Base-by-base conservation (phyloP, 2,888 invertebrate species). In the Teinopalpus imperialis region DNA sequence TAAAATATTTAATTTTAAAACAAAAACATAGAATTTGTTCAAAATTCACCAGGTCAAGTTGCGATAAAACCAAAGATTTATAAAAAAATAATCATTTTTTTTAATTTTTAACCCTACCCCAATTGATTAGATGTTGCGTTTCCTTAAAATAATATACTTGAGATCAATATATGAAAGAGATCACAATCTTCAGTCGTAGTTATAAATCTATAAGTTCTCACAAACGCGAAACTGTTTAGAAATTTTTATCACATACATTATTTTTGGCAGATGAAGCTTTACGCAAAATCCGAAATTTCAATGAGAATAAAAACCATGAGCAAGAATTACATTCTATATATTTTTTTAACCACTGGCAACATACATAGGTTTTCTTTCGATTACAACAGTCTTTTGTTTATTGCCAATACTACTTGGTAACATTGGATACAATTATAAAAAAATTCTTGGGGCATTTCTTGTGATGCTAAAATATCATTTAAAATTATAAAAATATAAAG, bases 151-250 rank as follows among this genome's bases (percentile, higher is more conserved):
- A 66, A 74, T 61, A 75, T 66, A 74, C 61, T 61, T 83, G 83
- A 83, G 83, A 83, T 83, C 83, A 79, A 73, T 68, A 67, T 72
- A 64, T 65, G 69, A 65, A 66, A 67, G 83, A 83, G 83, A 83
- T 83, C 83, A 78, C 63, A 72, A 70, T 72, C 65, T 74, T 82
- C 83, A 83, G 83, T 83, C 81, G 66, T 70, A 52, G 43, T 45
- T 53, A 51, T 41, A 41, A 41, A 47, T 41, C 46, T 47, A 47
- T 30, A 47, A 36, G 30, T 41, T 36, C 41, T 47, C 41, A 35
- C 40, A 20, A 47, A 36, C 9, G 45, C 37, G 44, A 49, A 51
- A 49, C 26, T 40, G 36, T 41, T 35, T 43, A 43, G 23, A 24
- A 42, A 12, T 27, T 21, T 35, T 44, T 57, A 59, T 63, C 59